Percentiles rank a stretch among this genome's conserved stretches.
Evolutionary conservation across 2,113 vertebrate species (phyloP).

Genomic region (Mungos mungo): DNA sequence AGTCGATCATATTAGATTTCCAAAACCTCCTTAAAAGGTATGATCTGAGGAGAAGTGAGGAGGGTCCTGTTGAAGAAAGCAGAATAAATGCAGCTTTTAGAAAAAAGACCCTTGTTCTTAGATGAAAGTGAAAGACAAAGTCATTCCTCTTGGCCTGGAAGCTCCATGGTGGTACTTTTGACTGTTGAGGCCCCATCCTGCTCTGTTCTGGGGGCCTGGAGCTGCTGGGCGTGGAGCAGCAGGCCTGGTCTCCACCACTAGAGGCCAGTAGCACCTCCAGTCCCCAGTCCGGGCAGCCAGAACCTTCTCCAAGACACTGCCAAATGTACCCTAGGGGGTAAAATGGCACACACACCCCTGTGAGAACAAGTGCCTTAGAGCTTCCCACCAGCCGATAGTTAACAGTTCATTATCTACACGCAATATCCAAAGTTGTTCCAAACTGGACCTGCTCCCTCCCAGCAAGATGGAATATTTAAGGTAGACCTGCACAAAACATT

Average conservation of each 20-base stretch:
- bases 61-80: constrained; percentile 25
- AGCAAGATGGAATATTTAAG: neutral
- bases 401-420: neutral
- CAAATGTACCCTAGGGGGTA: too few species aligned
- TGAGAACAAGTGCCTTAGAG: neutral
- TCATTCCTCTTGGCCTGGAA: neutral
- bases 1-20: constrained; percentile 29
- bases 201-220: neutral
- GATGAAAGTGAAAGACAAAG: constrained; percentile 23
- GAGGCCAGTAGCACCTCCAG: neutral
- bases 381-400: neutral
- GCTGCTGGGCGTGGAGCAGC: too few species aligned
- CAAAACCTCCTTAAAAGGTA: constrained; percentile 33
- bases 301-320: neutral
- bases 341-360: neutral
- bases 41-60: constrained; percentile 26
- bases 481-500: neutral
- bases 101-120: constrained; percentile 26
- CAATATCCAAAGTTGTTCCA: neutral
- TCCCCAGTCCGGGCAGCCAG: neutral
- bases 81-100: constrained; percentile 8
- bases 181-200: neutral
- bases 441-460: neutral
- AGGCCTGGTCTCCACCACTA: neutral
- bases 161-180: neutral